Evolutionary conservation across 2,113 vertebrate genomes (phyloP).

Genomic region (Cichladusa arquata): DNA sequence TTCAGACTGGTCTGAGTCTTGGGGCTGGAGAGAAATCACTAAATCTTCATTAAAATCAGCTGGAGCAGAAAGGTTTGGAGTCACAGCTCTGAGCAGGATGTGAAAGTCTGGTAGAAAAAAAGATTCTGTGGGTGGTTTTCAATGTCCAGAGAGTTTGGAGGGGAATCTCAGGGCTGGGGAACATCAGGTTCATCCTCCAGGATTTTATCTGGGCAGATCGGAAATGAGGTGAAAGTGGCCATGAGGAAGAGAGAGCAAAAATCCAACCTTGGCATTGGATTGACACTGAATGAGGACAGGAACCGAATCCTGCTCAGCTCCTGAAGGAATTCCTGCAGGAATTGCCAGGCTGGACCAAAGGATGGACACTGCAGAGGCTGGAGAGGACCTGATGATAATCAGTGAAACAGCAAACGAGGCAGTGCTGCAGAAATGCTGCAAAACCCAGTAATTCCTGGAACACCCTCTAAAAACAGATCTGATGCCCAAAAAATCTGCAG

Average conservation of each 20-base stretch:
- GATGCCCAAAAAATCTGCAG: neutral
- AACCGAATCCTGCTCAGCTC: neutral
- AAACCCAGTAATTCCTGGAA: neutral
- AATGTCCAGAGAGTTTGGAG: neutral
- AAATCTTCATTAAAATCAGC: neutral
- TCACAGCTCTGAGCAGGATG: neutral
- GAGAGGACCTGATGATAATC: rapidly evolving
- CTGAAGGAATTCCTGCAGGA: neutral
- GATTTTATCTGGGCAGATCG: neutral
- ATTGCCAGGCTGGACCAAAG: neutral
- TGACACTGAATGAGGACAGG: neutral
- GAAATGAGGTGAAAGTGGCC: neutral
- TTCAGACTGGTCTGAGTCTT: neutral
- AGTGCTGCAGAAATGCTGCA: neutral
- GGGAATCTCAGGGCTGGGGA: rapidly evolving
- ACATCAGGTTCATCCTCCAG: neutral
- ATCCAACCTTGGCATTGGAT: neutral
- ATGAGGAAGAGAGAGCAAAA: neutral
- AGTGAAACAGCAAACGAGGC: neutral
- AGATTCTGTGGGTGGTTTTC: neutral
- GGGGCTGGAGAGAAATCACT: neutral
- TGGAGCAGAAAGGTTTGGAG: neutral
- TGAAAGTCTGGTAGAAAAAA: neutral
- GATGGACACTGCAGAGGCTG: rapidly evolving
- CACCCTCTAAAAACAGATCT: neutral